Evolutionary conservation across 2,888 invertebrate species (phyloP), one percentile per base, ranked within the genome.

Genomic region (Polymixis lichenea): DNA sequence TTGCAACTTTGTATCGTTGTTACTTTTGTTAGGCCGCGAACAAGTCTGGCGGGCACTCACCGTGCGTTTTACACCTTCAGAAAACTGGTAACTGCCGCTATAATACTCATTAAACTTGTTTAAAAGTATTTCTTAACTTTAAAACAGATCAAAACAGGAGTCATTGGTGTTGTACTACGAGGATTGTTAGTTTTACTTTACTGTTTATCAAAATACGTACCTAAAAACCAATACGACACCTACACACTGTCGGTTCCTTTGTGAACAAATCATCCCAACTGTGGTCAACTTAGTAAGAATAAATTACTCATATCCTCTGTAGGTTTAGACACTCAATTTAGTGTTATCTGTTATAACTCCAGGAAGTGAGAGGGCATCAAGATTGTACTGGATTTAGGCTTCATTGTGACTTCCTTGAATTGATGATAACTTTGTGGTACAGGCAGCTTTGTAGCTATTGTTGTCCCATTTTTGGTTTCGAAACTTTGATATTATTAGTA

Each of bases 261-360:
- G 84, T 90, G 77, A 83, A 72, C 81, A 84, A 81, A 87, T 88
- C 72, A 83, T 82, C 71, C 75, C 68, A 80, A 78, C 79, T 82
- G 69, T 82, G 80, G 72, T 78, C 71, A 83, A 86, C 74, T 82
- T 83, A 72, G 81, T 75, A 82, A 84, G 73, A 84, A 82, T 78
- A 85, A 87, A 90, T 90, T 90, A 87, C 88, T 89, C 87, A 89
- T 88, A 87, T 89, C 90, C 90, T 88, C 73, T 88, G 74, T 77
- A 78, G 65, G 72, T 77, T 77, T 72, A 78, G 77, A 78, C 71
- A 72, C 78, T 76, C 78, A 86, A 87, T 87, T 88, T 86, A 84
- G 71, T 67, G 60, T 73, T 82, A 79, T 83, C 74, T 72, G 76
- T 85, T 80, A 72, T 64, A 77, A 82, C 64, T 68, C 67, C 73